Evolutionary conservation across 2,113 vertebrate species (phyloP), one percentile per base, ranked within the genome.

Genomic region (Baryphthengus martii): DNA sequence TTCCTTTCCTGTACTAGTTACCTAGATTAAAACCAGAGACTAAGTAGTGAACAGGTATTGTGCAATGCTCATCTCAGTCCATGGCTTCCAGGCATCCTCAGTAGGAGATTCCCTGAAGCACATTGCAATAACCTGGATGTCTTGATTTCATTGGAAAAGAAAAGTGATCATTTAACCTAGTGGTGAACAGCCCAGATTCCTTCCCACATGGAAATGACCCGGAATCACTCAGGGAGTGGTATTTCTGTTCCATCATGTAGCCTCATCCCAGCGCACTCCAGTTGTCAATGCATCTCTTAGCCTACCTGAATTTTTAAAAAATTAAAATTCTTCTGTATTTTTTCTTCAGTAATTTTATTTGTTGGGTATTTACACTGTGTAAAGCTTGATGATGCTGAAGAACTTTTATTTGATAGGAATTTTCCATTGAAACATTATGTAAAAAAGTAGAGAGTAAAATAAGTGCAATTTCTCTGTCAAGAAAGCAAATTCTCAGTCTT

Each of bases 281-380:
- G 5, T 14, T 76, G 29, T 40, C 11, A 28, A 10, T 56, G 35
- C 8, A 20, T 12, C 9, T 53, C 24, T 55, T 33, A 62, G 10
- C 0, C 2, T 14, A 4, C 9, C 17, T 31, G 6, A 77, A 67
- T 49, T 44, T 0, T 47, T 33, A 63, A 68, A 72, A 23, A 35
- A 13, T 11, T 31, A 15, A 11, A 11, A 16, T 4, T 11, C 6
- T 13, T 37, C 66, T 76, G 4, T 2, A n/a, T n/a, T n/a, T n/a
- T n/a, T 31, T 77, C 39, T 4, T n/a, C 67, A n/a, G 7, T 39
- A 18, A 47, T 65, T 65, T 56, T 1, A 70, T 44, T 89, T 65
- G 3, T 28, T 56, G 18, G 4, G 3, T 73, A 47, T 28, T 91
- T 70, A 45, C 5, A 62, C 3, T 14, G 4, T 61, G 5, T 35